Evolutionary conservation across 2,888 invertebrate species (phyloP).

Genomic region (Apamea crenata): DNA sequence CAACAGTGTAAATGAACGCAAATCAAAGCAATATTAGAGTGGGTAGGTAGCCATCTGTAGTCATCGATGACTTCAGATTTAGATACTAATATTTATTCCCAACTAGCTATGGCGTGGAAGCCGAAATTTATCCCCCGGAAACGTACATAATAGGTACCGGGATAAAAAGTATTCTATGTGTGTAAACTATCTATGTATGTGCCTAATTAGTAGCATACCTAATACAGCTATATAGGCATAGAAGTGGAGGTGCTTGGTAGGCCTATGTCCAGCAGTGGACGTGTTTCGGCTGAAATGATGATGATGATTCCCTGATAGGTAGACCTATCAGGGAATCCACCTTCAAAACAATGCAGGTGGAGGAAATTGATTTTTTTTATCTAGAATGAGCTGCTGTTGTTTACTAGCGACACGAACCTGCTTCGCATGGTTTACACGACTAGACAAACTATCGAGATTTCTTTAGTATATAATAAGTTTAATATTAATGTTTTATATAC

Average conservation of each 20-base stretch:
- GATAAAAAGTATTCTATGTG: not conserved
- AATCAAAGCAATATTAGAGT: slow-evolving; percentile 4
- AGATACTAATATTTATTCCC: not conserved
- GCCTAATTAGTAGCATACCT: not conserved
- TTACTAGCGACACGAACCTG: not conserved
- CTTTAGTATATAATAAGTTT: not conserved
- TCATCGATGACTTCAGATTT: not conserved
- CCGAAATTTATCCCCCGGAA: not conserved
- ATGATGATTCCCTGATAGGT: too few species aligned
- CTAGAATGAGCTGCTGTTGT: not conserved
- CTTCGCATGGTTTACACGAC: not conserved
- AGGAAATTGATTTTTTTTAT: not conserved
- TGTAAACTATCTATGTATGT: not conserved
- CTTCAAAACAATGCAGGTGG: not conserved
- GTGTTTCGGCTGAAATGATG: too few species aligned
- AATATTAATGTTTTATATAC: too few species aligned
- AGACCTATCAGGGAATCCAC: not conserved
- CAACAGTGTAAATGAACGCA: slow-evolving; percentile 13
- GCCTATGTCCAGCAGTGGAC: too few species aligned
- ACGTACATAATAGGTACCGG: not conserved
- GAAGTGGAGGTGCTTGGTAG: too few species aligned
- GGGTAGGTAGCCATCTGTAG: not conserved
- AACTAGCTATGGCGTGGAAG: not conserved
- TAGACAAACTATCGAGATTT: not conserved
- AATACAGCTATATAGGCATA: not conserved